phyloP scores from a whole-genome alignment of 2,113 vertebrate species.

The Cricetomys ansorgei region DNA sequence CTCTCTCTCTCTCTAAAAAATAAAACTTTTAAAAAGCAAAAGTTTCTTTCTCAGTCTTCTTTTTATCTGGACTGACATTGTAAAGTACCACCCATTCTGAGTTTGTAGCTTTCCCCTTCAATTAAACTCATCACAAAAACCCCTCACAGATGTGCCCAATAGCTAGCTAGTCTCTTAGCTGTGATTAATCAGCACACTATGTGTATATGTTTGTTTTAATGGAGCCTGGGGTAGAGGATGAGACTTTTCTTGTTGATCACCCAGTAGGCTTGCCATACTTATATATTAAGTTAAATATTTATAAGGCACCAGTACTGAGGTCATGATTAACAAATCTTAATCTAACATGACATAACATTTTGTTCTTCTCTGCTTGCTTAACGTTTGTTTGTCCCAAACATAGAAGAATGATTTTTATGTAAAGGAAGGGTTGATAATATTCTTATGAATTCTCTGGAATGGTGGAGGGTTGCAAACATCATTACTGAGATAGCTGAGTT shows the following conservation, averaged over 20 bases:
- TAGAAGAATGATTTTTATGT: neutral
- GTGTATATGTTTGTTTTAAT: neutral
- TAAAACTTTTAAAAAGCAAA: neutral
- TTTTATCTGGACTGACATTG: neutral
- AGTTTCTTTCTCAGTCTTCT: neutral
- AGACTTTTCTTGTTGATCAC: neutral
- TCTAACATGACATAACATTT: neutral
- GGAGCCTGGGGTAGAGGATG: neutral
- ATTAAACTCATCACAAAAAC: neutral
- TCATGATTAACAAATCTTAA: neutral
- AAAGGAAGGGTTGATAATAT: neutral
- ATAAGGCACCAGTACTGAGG: neutral
- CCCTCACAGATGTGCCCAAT: neutral
- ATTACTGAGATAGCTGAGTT: neutral
- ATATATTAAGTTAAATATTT: neutral
- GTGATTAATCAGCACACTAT: neutral
- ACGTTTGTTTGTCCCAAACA: neutral
- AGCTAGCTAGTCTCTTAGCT: neutral
- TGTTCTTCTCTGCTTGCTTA: constrained; percentile 17
- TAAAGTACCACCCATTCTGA: neutral
- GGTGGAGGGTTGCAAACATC: neutral
- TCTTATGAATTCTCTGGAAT: neutral
- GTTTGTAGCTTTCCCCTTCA: neutral
- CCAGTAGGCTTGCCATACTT: neutral
- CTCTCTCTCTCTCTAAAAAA: neutral